Conservation (phyloP, 2,888 invertebrate genomes). For the Diarsia brunnea region DNA sequence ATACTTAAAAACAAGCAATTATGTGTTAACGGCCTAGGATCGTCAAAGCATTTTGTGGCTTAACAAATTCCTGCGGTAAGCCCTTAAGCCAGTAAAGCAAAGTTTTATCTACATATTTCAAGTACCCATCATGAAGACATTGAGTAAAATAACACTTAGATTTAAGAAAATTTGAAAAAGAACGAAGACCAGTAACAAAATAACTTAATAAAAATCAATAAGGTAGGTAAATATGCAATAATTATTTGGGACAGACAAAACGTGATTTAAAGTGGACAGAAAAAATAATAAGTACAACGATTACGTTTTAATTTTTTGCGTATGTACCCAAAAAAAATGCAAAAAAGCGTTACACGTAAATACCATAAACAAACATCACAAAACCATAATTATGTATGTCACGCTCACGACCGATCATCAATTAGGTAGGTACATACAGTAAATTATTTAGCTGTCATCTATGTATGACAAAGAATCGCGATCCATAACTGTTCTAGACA, state of each 20-base stretch:
- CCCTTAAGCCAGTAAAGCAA: not conserved
- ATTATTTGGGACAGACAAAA: not conserved
- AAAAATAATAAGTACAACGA: not conserved
- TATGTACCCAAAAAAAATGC: not conserved
- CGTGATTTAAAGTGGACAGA: not conserved
- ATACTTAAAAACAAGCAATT: not conserved
- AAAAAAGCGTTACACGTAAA: not conserved
- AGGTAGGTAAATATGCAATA: too few relatives aligned
- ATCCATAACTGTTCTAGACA: constrained; percentile 44
- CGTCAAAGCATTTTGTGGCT: constrained; percentile 5
- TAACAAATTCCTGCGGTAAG: constrained; percentile 21
- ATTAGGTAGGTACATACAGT: constrained; percentile 22
- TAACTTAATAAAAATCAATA: not conserved
- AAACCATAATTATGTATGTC: constrained; percentile 6
- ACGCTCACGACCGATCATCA: constrained; percentile 15
- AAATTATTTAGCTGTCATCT: constrained; percentile 21
- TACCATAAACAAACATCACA: not conserved
- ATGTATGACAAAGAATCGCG: constrained; percentile 24
- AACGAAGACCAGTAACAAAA: not conserved
- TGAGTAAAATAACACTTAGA: not conserved
- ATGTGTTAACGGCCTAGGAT: not conserved
- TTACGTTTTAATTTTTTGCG: not conserved
- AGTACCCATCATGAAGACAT: not conserved
- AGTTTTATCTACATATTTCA: not conserved
- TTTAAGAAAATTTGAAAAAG: too few relatives aligned